Evolutionary conservation across 2,888 invertebrate species (phyloP), one percentile per base, ranked within the genome.

Genomic region (Scaptomyza flava): DNA sequence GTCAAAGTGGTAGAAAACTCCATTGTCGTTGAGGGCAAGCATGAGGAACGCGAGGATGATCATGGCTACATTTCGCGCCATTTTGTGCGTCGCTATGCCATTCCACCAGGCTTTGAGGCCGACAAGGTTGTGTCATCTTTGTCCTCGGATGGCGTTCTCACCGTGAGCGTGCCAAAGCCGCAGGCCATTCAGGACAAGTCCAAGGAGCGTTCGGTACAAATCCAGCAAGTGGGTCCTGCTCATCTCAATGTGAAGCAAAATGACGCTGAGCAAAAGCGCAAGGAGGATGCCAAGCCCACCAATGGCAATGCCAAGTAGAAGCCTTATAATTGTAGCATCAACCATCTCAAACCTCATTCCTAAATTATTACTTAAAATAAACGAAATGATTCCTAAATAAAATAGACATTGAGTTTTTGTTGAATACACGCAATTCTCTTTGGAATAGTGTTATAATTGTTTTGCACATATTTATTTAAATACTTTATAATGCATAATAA

Each of bases 1-100:
- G 96, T 97, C 30, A 96, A 96, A 90, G 96, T 96, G 0, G 93
- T 95, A 0, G 96, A 96, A n/a, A 94, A 95, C 68, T 93, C 93
- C 38, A 93, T 97, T 9, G 93, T 95, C 47, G 93, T 96, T 7
- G 96, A 96, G 90, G 96, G 95, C 0, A 96, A 95, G 88, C 96
- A 96, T 87, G 96, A 96, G 87, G 94, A 96, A 66, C 95, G 95
- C 71, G 93, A 94, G 31, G 96, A 96, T 71, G 94, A 95, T 20
- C 95, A 95, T 74, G 96, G 96, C 0, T 94, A 94, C 91, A 94
- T 96, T 7, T 94, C 95, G 34, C 94, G 96, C 50, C 96, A 96
- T 72, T 96, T 97, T 82, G 94, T 95, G 65, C 93, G 97, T 56
- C 94, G 95, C 71, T 97, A 96, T 89, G 90, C 94, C 12, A 90